phyloP scores from a whole-genome alignment of 2,797 vertebrate species.

The Falco novaeseelandiae region DNA sequence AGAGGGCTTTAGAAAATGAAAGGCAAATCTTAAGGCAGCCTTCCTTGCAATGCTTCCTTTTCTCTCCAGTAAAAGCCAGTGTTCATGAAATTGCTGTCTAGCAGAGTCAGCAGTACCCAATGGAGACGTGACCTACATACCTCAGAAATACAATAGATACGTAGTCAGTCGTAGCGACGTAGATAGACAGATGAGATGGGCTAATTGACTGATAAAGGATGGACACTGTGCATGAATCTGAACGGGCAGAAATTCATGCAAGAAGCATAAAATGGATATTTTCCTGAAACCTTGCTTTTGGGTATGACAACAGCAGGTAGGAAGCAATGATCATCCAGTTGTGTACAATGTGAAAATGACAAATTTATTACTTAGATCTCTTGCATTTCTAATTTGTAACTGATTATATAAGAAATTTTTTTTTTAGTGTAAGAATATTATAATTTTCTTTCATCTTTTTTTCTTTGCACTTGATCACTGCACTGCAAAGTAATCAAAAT shows the following conservation, averaged over 20 bases:
- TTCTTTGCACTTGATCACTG: neutral
- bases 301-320: neutral
- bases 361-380: neutral
- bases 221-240: neutral
- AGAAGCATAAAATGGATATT: neutral
- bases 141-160: slow-evolving; percentile 24
- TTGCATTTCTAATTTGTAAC: neutral
- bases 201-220: slow-evolving; percentile 18
- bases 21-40: neutral
- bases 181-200: neutral
- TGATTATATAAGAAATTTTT: neutral
- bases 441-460: neutral
- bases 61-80: slow-evolving; percentile 19
- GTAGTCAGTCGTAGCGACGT: neutral
- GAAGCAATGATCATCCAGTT: neutral
- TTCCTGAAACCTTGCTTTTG: neutral
- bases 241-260: slow-evolving; percentile 11
- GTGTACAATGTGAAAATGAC: neutral
- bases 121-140: slow-evolving; percentile 66
- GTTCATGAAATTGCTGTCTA: slow-evolving; percentile 22
- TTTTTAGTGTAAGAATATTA: neutral
- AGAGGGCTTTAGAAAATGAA: neutral
- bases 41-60: neutral
- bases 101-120: slow-evolving; percentile 55
- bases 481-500: neutral